Evolutionary conservation across 2,797 vertebrate genomes (phyloP).

Genomic region (Tokudaia muenninki): DNA sequence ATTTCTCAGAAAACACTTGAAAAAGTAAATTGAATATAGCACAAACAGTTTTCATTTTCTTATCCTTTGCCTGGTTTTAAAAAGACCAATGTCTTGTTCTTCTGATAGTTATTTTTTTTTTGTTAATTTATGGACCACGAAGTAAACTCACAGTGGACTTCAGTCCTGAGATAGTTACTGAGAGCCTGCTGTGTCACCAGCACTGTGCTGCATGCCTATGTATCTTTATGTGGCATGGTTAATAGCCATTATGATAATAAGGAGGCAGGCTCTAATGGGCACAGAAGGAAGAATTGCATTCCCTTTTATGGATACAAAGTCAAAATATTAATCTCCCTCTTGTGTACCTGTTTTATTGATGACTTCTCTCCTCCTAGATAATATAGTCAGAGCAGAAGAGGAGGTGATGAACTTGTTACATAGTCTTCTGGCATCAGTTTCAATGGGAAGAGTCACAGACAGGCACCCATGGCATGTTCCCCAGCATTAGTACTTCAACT

Average conservation of each 20-base stretch:
- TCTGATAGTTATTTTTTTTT: not conserved
- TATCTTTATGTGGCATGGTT: not conserved
- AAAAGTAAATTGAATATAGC: not conserved
- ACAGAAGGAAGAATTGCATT: not conserved
- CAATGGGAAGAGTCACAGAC: not conserved
- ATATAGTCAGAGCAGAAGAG: not conserved
- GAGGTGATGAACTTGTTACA: not conserved
- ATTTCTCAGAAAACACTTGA: constrained; percentile 23
- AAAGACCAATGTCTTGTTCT: constrained; percentile 42
- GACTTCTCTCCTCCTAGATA: not conserved
- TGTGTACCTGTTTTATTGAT: not conserved
- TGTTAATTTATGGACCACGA: not conserved
- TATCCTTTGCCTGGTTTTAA: not conserved
- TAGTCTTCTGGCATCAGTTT: not conserved
- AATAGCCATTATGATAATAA: not conserved
- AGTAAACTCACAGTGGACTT: not conserved
- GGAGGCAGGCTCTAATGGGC: not conserved
- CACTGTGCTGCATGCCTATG: not conserved
- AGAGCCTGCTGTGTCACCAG: not conserved
- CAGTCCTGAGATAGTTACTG: not conserved
- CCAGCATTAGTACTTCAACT: constrained; percentile 20
- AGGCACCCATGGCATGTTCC: not conserved
- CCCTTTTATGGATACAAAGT: constrained; percentile 18
- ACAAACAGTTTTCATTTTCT: not conserved
- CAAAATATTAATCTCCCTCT: constrained; percentile 6